Conservation (phyloP, 2,888 invertebrate species). For the Tuta absoluta region DNA sequence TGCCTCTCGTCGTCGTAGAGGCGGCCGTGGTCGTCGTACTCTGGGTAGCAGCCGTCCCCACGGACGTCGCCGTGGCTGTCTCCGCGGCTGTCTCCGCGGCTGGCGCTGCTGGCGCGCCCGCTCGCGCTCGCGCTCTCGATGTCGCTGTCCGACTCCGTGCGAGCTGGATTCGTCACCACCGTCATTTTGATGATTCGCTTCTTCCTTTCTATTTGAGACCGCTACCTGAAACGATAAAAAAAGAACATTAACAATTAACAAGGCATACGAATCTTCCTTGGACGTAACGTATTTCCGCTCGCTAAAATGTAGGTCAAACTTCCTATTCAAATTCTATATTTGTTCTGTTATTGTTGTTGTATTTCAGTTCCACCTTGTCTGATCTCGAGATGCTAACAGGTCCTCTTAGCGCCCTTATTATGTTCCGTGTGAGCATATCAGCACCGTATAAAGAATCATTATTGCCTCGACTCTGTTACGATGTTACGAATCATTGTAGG, state of each 20-base stretch:
- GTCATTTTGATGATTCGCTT: constrained; percentile 58
- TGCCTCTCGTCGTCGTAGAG: constrained; percentile 79
- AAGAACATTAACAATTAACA: constrained; percentile 4
- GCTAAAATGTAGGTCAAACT: neutral
- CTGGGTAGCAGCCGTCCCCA: constrained; percentile 42
- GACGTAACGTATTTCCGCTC: neutral
- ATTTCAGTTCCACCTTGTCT: constrained; percentile 16
- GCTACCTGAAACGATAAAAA: constrained; percentile 54
- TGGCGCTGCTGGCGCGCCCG: constrained; percentile 41
- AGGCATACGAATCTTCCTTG: neutral
- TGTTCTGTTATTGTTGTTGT: constrained; percentile 15
- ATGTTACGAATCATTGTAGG: constrained; percentile 60
- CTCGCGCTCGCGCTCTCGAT: constrained; percentile 47
- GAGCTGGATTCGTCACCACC: constrained; percentile 72
- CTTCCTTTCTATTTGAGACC: constrained; percentile 33
- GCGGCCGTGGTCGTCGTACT: constrained; percentile 54
- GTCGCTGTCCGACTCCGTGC: constrained; percentile 60
- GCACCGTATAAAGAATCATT: constrained; percentile 73
- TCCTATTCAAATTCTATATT: neutral
- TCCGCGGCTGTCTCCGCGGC: constrained; percentile 41
- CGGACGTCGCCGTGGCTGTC: constrained; percentile 41
- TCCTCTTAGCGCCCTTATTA: constrained; percentile 63
- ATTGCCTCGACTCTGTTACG: constrained; percentile 62
- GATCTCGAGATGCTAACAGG: constrained; percentile 51
- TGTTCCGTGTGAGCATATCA: constrained; percentile 61